Evolutionary conservation across 2,797 vertebrate genomes (phyloP), one percentile per base, ranked within the genome.

Genomic region (Poeciliopsis gracilis): DNA sequence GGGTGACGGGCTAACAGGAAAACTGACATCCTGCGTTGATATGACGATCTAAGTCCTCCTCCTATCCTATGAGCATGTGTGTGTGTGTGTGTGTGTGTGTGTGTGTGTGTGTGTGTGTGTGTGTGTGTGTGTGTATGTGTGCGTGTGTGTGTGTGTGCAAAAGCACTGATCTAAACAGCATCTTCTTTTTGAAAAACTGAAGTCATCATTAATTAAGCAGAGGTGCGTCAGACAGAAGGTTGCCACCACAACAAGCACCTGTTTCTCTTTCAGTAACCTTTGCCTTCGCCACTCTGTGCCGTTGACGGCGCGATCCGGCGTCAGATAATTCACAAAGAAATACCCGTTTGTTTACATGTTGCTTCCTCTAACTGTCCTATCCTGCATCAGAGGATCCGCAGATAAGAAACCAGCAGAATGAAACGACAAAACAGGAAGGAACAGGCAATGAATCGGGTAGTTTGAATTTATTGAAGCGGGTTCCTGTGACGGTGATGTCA

Each of bases 151-250:
- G 71, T 66, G 49, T 63, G 38, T 4, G 71, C 33, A 15, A 67
- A 46, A 30, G 71, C 16, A 41, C 20, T 67, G 9, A 67, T 33
- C 63, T 66, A 36, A 78, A 82, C 75, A 77, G 49, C 75, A 61
- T 55, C 18, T 28, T 79, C 51, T 36, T 46, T 13, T 33, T 76
- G 49, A 36, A 82, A 86, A 81, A 79, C 33, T 70, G 47, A 75
- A 20, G 38, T 72, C 25, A 79, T 80, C 75, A 57, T 74, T 77
- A 75, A 80, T 88, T 83, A 80, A 85, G 78, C 61, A 80, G 20
- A 16, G n/a, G 45, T 49, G 70, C 45, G 5, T 51, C 72, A 55
- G 28, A 41, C 45, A 63, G 38, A 55, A 69, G 66, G 41, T 36
- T 77, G 71, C 28, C 33, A 2, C 12, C 12, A 77, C 20, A 79